These are phyloP conservation scores for Ephialtes manifestator DNA, from an alignment of 2,888 invertebrate species.

Conservation along the genomic window DNA sequence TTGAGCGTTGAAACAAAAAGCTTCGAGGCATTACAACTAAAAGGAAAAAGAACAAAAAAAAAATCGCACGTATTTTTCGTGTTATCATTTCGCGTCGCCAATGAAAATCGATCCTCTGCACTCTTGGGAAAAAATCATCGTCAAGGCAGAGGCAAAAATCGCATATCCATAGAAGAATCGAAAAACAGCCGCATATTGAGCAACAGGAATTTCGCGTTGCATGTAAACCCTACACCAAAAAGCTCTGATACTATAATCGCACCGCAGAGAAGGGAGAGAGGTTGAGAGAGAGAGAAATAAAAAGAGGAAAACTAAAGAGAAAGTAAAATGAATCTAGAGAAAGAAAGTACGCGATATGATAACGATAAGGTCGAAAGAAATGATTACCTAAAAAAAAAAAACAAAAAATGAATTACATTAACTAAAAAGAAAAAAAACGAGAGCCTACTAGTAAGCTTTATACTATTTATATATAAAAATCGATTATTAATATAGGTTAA, in stretches of 20 bases:
- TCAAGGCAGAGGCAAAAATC: constrained; percentile 1
- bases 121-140: neutral
- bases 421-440: constrained; percentile 74
- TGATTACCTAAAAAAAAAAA: constrained; percentile 63
- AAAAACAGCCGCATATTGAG: constrained; percentile 16
- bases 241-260: constrained; percentile 21
- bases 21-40: constrained; percentile 17
- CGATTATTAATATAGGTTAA: constrained; percentile 73
- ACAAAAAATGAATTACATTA: constrained; percentile 75
- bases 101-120: constrained; percentile 15
- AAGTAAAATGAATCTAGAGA: constrained; percentile 37
- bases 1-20: constrained; percentile 16
- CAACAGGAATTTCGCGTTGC: constrained; percentile 17
- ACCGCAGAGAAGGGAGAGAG: constrained; percentile 32
- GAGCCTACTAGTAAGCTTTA: constrained; percentile 82
- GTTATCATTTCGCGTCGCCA: constrained; percentile 33
- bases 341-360: constrained; percentile 47
- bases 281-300: neutral
- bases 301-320: constrained; percentile 21
- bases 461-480: constrained; percentile 80
- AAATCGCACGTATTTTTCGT: neutral
- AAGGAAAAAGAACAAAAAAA: neutral
- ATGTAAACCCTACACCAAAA: constrained; percentile 37
- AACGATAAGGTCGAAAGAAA: constrained; percentile 62
- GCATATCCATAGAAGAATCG: neutral